phyloP scores from a whole-genome alignment of 2,113 vertebrate genomes.

The Arvicanthis niloticus region DNA sequence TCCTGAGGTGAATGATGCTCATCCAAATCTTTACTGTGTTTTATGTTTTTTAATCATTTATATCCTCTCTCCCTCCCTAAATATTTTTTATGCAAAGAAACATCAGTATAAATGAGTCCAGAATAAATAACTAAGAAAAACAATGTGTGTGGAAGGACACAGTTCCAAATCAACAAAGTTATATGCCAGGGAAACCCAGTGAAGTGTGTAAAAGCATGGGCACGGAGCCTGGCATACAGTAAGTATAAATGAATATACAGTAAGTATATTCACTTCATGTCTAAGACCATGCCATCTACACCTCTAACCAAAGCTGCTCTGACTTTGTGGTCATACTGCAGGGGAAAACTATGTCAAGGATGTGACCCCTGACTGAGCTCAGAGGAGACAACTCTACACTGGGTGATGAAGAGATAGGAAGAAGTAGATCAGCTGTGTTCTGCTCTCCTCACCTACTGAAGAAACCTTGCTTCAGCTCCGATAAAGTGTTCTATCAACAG shows the following conservation, averaged over 20 bases:
- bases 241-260: too few species aligned
- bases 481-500: slow-evolving; percentile 16
- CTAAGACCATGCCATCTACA: background rate
- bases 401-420: background rate
- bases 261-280: background rate
- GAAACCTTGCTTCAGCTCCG: background rate
- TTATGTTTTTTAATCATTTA: background rate
- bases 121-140: slow-evolving; percentile 23
- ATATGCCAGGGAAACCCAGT: background rate
- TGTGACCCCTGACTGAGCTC: background rate
- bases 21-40: slow-evolving; percentile 3
- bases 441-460: background rate
- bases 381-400: background rate
- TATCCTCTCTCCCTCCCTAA: background rate
- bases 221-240: background rate
- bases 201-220: background rate
- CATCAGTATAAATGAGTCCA: background rate
- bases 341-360: background rate
- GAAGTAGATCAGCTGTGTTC: background rate
- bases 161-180: background rate
- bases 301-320: background rate
- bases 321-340: background rate
- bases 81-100: slow-evolving; percentile 9
- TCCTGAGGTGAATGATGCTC: background rate
- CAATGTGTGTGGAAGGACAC: background rate